phyloP scores from a whole-genome alignment of 1,140 invertebrate species.

The Delia radicum region DNA sequence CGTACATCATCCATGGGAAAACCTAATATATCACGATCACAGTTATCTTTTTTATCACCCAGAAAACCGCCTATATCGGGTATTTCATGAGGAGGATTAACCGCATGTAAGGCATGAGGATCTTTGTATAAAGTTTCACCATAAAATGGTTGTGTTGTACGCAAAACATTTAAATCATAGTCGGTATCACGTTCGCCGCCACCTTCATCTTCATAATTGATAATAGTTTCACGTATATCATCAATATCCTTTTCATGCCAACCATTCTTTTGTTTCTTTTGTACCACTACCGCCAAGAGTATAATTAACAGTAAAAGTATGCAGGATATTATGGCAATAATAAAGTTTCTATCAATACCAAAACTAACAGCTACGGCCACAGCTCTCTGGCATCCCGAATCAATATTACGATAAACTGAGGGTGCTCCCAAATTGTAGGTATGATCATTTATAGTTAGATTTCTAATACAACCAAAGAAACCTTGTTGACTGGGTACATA shows the following conservation, averaged over 20 bases:
- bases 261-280: slow-evolving; percentile 79
- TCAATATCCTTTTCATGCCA: slow-evolving; percentile 88
- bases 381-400: slow-evolving; percentile 69
- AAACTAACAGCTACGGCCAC: slow-evolving; percentile 74
- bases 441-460: slow-evolving; percentile 78
- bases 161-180: slow-evolving; percentile 89
- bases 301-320: slow-evolving; percentile 77
- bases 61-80: slow-evolving; percentile 91
- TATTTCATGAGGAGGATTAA: slow-evolving; percentile 57
- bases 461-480: slow-evolving; percentile 84
- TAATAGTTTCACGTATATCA: slow-evolving; percentile 95
- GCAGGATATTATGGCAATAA: slow-evolving; percentile 81
- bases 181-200: slow-evolving; percentile 93
- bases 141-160: slow-evolving; percentile 56
- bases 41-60: slow-evolving; percentile 82
- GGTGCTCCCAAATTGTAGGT: slow-evolving; percentile 78
- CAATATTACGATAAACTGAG: slow-evolving; percentile 65
- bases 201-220: slow-evolving; percentile 96
- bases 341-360: slow-evolving; percentile 79
- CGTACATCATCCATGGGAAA: slow-evolving; percentile 92
- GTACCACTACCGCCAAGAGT: slow-evolving; percentile 82
- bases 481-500: slow-evolving; percentile 65
- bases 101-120: slow-evolving; percentile 39
- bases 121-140: slow-evolving; percentile 54
- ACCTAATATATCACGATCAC: slow-evolving; percentile 86